phyloP scores from a whole-genome alignment of 1,140 invertebrate species.

The Tetranychus urticae region DNA sequence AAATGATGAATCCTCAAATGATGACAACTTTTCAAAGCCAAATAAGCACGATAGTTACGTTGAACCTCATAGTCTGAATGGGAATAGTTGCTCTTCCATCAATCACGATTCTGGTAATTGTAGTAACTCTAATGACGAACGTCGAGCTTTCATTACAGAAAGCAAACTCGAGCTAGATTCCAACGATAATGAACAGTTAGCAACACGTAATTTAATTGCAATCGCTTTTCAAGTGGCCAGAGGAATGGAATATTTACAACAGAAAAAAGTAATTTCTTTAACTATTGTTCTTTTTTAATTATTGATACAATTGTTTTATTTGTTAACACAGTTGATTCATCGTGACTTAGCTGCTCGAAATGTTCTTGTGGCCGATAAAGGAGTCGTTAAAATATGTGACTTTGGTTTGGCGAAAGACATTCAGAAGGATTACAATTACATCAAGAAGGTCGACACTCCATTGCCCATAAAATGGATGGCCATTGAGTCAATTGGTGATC shows the following conservation, averaged over 20 bases:
- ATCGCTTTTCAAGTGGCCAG: conserved; percentile 16
- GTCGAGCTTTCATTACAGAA: neutral
- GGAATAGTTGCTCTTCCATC: no score
- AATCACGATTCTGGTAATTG: no score
- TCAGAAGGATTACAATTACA: conserved; percentile 20
- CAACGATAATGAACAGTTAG: neutral
- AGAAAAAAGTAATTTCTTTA: conserved; percentile 15
- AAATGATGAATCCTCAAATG: no score
- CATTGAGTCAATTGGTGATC: conserved; percentile 46
- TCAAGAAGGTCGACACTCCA: conserved; percentile 7
- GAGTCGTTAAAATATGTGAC: conserved; percentile 53
- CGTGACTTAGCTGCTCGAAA: conserved; percentile 76
- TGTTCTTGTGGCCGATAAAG: conserved; percentile 31
- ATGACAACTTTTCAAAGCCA: neutral
- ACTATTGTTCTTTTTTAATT: no score
- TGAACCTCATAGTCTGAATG: no score
- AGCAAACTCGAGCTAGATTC: neutral
- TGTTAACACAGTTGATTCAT: conserved; percentile 35
- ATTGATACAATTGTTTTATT: neutral
- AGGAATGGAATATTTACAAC: conserved; percentile 17
- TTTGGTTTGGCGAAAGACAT: conserved; percentile 84
- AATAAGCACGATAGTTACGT: no score
- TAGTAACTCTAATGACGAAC: no score
- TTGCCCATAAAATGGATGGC: conserved; percentile 77
- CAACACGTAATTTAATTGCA: conserved; percentile 14